A percentile compares a stretch with the other conserved stretches of the same genome.
Conservation (phyloP, 2,797 vertebrate genomes). For the Lepus townsendii region DNA sequence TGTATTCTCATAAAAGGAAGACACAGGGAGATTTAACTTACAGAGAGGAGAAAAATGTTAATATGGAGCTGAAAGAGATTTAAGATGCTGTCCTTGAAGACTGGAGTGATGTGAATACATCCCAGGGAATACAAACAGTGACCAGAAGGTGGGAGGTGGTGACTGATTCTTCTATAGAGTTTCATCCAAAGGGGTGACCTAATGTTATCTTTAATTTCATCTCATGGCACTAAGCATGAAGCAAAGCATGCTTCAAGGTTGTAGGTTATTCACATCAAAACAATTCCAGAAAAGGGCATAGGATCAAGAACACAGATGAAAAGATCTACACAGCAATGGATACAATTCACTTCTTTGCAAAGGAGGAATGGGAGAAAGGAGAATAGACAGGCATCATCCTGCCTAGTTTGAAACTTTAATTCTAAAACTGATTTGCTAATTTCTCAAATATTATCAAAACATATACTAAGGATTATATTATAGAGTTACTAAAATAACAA, state of each 20-base stretch:
- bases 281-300: background rate
- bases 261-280: background rate
- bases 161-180: background rate
- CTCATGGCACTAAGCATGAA: background rate
- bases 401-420: background rate
- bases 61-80: background rate
- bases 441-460: background rate
- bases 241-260: background rate
- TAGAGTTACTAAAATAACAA: background rate
- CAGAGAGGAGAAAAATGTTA: background rate
- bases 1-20: background rate
- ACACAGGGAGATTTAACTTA: background rate
- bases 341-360: background rate
- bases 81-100: background rate
- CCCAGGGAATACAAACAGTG: background rate
- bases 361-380: background rate
- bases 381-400: background rate
- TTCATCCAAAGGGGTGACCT: background rate
- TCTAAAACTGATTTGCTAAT: background rate
- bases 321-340: background rate
- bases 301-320: background rate
- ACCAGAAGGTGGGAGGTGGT: background rate
- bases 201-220: background rate
- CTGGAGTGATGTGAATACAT: background rate
- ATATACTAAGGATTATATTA: background rate